Evolutionary conservation across 2,888 invertebrate genomes (phyloP).

Genomic region (Nephrotoma flavescens): DNA sequence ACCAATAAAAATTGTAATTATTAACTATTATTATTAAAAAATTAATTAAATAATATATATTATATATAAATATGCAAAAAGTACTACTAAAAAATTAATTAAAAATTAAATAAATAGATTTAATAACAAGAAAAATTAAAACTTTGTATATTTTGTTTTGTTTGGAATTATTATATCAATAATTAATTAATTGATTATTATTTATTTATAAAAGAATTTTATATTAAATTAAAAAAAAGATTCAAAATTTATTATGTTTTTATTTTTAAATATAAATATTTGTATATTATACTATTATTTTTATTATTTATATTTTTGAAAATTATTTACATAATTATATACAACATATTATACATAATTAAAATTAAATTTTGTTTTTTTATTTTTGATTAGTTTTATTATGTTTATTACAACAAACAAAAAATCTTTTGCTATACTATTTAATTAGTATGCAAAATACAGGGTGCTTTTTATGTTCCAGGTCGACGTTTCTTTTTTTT

Average conservation of each 20-base stretch:
- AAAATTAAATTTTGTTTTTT: neutral
- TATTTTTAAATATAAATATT: neutral
- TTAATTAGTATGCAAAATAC: neutral
- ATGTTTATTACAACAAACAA: neutral
- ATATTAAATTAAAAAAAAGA: neutral
- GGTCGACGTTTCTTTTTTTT: no score
- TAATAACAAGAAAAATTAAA: neutral
- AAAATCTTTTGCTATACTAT: neutral
- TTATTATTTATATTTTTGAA: neutral
- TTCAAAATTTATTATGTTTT: neutral
- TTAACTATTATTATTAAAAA: neutral
- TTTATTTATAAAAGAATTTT: neutral
- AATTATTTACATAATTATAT: neutral
- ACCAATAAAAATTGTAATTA: neutral
- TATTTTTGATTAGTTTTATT: neutral
- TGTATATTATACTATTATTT: neutral
- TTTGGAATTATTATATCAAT: neutral
- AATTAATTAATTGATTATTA: neutral
- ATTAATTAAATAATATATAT: neutral
- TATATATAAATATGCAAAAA: neutral
- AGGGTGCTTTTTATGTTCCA: no score
- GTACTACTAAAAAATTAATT: neutral
- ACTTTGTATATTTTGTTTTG: neutral
- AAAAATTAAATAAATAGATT: neutral
- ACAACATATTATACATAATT: neutral